phyloP scores from a whole-genome alignment of 2,113 vertebrate genomes.

The Tringa solitaria region DNA sequence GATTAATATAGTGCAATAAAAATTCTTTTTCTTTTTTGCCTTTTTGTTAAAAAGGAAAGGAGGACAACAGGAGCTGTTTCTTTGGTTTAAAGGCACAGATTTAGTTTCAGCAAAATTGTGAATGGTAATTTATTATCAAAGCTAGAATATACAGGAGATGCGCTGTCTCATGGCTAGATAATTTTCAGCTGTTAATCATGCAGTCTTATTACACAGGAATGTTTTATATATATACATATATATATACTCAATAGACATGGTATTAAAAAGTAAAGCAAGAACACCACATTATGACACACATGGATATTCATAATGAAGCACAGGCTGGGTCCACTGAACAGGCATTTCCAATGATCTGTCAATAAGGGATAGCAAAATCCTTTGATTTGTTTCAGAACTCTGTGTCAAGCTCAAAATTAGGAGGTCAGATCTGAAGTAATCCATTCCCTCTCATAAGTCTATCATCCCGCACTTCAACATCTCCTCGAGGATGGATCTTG shows the following conservation, averaged over 20 bases:
- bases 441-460: not conserved
- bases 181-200: not conserved
- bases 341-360: not conserved
- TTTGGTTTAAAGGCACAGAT: not conserved
- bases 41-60: not conserved
- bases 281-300: not conserved
- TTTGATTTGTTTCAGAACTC: not conserved
- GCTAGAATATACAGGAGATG: not conserved
- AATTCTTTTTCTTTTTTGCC: not conserved
- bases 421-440: not conserved
- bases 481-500: not conserved
- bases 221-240: not conserved
- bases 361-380: not conserved
- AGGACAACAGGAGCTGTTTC: not conserved
- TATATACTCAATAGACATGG: not conserved
- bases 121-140: not conserved
- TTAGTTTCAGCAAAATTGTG: not conserved
- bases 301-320: not conserved
- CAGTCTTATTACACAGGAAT: not conserved
- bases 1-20: not conserved
- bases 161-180: not conserved
- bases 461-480: not conserved
- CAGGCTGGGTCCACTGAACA: not conserved
- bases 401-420: not conserved
- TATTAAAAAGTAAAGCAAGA: not conserved